Evolutionary conservation across 2,888 invertebrate species (phyloP), one percentile per base, ranked within the genome.

Genomic region (Andricus curvator): DNA sequence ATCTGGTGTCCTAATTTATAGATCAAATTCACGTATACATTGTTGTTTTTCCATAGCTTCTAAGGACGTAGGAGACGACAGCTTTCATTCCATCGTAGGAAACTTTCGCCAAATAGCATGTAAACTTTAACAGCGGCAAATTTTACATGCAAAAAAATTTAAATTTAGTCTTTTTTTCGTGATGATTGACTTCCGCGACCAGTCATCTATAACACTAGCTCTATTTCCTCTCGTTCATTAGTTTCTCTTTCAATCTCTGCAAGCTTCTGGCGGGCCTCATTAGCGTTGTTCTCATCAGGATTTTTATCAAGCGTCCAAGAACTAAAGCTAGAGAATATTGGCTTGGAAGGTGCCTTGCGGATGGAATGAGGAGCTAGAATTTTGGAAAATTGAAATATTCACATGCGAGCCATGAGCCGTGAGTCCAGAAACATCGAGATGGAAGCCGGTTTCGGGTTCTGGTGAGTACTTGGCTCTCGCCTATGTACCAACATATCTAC

Each of bases 321-420:
- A 6, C 9, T 56, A 37, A 51, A 70, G 70, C 76, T 20, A 51
- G 48, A 51, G 29, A 70, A 70, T 56, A 51, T 70, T 70, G 33
- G 70, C 51, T 51, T 20, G 48, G 17, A 33, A 70, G 51, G 70
- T 70, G 51, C n/a, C 70, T n/a, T 13, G 33, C 13, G n/a, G 51
- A 33, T 29, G 51, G 80, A 77, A 79, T 17, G 79, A n/a, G 41
- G 37, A 74, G 80, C 81, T 76, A 74, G 83, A 86, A 86, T 86
- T 88, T 88, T 85, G 82, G 86, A 85, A 87, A 88, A 88, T 88
- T 87, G 85, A 87, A 88, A 88, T 87, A 88, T 87, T 86, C 79
- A 79, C 76, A 66, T 60, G 76, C 65, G 41, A 48, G 48, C 33
- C 66, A 44, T 25, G 48, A 65, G 79, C 64, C 78, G 77, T 25